Evolutionary conservation across 1,140 invertebrate species (phyloP), one percentile per base, ranked within the genome.

Genomic region (Atopsyche davidsoni): DNA sequence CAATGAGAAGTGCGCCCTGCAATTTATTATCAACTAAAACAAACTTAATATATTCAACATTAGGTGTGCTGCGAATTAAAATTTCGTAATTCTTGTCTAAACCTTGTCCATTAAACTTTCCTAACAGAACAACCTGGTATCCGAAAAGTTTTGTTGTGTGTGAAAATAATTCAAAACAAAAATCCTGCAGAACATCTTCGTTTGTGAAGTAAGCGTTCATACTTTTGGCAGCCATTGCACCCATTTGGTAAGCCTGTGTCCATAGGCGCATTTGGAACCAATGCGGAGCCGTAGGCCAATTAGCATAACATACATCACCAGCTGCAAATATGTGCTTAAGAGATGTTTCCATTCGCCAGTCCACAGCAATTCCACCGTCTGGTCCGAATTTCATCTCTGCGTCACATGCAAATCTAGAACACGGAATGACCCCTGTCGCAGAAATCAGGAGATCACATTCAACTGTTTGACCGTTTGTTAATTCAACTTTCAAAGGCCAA

Each of bases 231-330:
- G 88, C 92, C 75, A 95, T 96, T 32, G 78, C 76, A 9, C 95
- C 96, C 95, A 98, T 98, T 72, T 97, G 93, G 52, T 92, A 71
- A 0, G 96, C 96, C 75, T 99, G 96, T 3, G 92, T 93, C 96
- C 96, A 99, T 1, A 99, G 67, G 39, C 93, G 76, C 86, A 98
- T 93, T 72, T 97, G 94, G 68, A 96, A 88, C 96, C 96, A 98
- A 64, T 96, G 88, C 28, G 76, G 65, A 1, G 90, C 79, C 42
- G 71, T 61, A 13, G 79, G 64, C 95, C 96, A 98, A 21, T 66
- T 66, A 21, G 86, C 83, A 53, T 78, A 78, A 61, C 92, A 96
- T 6, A 92, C 83, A 79, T 99, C 96, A 7, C 96, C 96, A 41
- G 94, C 94, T 13, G 94, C 95, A 78, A 84, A 99, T 13, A 98